Evolutionary conservation across 2,888 invertebrate species (phyloP).

Genomic region (Eupsilia transversa): DNA sequence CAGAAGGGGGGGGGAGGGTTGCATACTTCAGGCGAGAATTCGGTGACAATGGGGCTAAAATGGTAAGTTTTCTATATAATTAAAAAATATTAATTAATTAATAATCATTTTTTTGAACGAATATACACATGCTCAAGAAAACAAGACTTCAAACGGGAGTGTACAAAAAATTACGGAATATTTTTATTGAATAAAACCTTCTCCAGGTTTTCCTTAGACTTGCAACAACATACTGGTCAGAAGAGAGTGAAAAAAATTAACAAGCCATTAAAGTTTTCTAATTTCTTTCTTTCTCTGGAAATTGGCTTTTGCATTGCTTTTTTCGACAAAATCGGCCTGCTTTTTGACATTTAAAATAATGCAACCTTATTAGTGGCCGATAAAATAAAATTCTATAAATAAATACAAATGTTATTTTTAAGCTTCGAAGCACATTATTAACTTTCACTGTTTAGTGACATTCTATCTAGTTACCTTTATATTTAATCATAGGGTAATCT

Average conservation of each 20-base stretch:
- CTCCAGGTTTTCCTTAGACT: neutral
- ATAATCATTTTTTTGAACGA: neutral
- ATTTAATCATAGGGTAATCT: too few relatives aligned
- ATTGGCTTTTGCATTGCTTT: neutral
- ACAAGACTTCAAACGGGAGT: neutral
- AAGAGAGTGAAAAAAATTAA: neutral
- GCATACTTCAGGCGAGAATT: constrained; percentile 80
- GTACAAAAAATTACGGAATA: neutral
- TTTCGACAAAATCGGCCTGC: neutral
- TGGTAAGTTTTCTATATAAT: constrained; percentile 72
- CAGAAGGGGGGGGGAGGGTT: constrained; percentile 74
- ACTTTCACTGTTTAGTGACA: too few relatives aligned
- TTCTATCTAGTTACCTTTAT: too few relatives aligned
- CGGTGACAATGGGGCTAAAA: constrained; percentile 75
- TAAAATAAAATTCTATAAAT: neutral
- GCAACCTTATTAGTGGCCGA: neutral
- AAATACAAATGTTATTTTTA: too few relatives aligned
- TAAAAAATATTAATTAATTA: too few relatives aligned
- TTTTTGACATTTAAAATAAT: neutral
- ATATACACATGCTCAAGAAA: neutral
- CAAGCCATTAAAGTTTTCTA: constrained; percentile 21
- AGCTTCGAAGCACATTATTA: too few relatives aligned
- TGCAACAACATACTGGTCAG: neutral
- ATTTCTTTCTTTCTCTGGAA: neutral
- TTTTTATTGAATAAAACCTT: constrained; percentile 8